Evolutionary conservation across 2,888 invertebrate species (phyloP).

Genomic region (Arrhopalites spinosus): DNA sequence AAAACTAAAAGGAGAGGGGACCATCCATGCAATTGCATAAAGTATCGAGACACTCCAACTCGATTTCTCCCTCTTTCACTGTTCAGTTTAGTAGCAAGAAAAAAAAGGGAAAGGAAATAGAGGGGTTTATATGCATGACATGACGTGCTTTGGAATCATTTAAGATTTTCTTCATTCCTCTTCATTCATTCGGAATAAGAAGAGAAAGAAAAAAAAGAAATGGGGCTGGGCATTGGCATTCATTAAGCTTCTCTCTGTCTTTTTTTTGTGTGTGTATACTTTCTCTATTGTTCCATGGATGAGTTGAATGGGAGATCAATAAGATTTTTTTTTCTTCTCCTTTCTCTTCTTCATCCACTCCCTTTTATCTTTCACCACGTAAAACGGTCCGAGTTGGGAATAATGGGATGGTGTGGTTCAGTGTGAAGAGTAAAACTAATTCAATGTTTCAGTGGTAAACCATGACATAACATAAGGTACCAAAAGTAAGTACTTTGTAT

Average conservation of each 20-base stretch:
- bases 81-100: not conserved
- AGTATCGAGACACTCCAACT: not conserved
- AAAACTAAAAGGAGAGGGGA: not conserved
- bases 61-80: not conserved
- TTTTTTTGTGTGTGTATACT: not conserved
- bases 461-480: not conserved
- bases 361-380: not conserved
- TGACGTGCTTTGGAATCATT: slow-evolving; percentile 44
- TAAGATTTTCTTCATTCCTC: slow-evolving; percentile 16
- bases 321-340: not conserved
- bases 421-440: not conserved
- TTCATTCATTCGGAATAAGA: no score
- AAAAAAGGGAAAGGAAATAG: slow-evolving; percentile 33
- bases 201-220: no score
- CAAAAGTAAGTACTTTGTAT: not conserved
- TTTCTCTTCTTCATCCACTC: not conserved
- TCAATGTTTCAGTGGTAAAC: not conserved
- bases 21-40: not conserved
- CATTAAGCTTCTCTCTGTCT: not conserved
- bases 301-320: no score
- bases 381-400: not conserved
- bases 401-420: no score
- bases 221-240: not conserved
- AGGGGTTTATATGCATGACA: slow-evolving; percentile 51
- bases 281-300: no score